Conservation (phyloP, 2,113 vertebrate species). For the Coturnix japonica region DNA sequence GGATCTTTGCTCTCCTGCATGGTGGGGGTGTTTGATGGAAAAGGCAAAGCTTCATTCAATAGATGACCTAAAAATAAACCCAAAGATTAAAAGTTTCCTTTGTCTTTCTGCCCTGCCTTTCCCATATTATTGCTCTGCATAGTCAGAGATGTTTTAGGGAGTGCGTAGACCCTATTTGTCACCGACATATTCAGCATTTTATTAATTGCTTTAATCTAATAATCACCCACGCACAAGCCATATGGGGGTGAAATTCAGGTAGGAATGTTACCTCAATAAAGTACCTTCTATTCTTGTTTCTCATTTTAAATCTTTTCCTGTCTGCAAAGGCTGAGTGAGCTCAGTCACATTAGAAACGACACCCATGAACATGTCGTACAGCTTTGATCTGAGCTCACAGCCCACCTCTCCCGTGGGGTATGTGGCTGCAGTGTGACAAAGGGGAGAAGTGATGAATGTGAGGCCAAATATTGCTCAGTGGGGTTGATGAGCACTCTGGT, state of each 20-base stretch:
- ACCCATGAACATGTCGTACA: neutral
- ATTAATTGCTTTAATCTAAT: conserved; percentile 58
- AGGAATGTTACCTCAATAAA: conserved; percentile 62
- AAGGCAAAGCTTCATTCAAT: conserved; percentile 32
- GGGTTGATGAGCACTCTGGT: neutral
- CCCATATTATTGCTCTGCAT: neutral
- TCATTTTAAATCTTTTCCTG: conserved; percentile 10
- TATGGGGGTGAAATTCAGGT: conserved; percentile 63
- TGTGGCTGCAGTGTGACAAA: neutral
- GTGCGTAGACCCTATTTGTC: conserved; percentile 16
- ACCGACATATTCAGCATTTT: conserved; percentile 50
- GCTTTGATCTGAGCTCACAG: neutral
- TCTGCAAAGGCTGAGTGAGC: neutral
- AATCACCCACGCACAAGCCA: conserved; percentile 38
- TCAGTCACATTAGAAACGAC: neutral
- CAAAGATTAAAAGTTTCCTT: conserved; percentile 29
- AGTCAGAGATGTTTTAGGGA: conserved; percentile 58
- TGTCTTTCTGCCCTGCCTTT: conserved; percentile 40
- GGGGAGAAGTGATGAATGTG: neutral
- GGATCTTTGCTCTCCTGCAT: conserved; percentile 18
- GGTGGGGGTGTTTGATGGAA: neutral
- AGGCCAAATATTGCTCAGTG: neutral
- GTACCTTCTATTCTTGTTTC: conserved; percentile 39
- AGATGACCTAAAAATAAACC: conserved; percentile 37
- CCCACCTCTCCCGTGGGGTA: neutral